Evolutionary conservation across 2,797 vertebrate species (phyloP), one percentile per base, ranked within the genome.

Genomic region (Glyptemys insculpta): DNA sequence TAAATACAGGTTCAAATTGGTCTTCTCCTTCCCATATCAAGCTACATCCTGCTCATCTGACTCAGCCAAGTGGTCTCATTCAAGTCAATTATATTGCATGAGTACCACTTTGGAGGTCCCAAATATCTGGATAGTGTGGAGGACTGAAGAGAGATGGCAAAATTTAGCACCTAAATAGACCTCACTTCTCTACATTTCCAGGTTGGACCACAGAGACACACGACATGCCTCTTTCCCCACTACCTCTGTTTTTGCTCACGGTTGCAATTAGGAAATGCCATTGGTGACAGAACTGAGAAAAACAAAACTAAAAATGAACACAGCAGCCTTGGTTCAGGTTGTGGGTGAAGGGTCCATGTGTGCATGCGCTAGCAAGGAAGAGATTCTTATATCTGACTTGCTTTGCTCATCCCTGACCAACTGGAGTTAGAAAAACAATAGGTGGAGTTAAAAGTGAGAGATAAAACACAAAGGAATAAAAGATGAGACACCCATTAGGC

Each of bases 271-370:
- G 89, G 94, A 96, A 95, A 87, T 74, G 74, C 37, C 57, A 84
- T 34, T 59, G n/a, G 49, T 37, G 18, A 52, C 1, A 84, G 65
- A 92, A 92, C 88, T 34, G 14, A 85, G 91, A 27, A 9, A 95
- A 95, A 93, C 95, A 94, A 79, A 93, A 91, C 94, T 81, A 79
- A 83, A 92, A 23, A 37, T 41, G 76, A 52, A 94, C 59, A 79
- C 93, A 87, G 91, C 52, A 88, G 52, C 79, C 53, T 74, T 76
- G 12, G 21, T 86, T 83, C 92, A 84, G 81, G 86, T 86, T 93
- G 92, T 92, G 87, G 87, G 84, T 90, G 79, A 88, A 41, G 10
- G 8, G 10, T 41, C 19, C 2, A 0, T 6, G 12, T 52, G 37
- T 8, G 29, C 72, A 89, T 47, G 50, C 1, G 0, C 57, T 41